Evolutionary conservation across 2,113 vertebrate genomes (phyloP).

Genomic region (Emydura subglobosa): DNA sequence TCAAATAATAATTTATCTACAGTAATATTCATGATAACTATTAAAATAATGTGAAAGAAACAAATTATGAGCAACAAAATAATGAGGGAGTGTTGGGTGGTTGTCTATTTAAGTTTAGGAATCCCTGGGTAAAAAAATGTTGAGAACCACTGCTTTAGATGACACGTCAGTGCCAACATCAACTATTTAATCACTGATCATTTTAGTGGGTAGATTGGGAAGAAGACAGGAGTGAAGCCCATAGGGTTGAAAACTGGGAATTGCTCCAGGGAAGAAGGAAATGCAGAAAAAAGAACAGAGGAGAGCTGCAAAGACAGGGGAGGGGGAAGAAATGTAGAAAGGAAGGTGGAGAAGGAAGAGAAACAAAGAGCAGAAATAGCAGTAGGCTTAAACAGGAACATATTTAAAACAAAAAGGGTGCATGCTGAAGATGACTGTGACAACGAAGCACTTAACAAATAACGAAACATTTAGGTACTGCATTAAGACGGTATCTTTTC

Average conservation of each 20-base stretch:
- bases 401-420: neutral
- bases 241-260: neutral
- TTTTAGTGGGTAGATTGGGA: accelerated
- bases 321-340: neutral
- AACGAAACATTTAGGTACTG: neutral
- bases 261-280: neutral
- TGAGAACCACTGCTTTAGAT: neutral
- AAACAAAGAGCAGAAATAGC: neutral
- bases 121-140: neutral
- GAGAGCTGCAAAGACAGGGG: neutral
- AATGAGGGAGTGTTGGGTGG: neutral
- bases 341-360: neutral
- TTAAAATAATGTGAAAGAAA: neutral
- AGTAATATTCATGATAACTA: neutral
- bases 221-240: neutral
- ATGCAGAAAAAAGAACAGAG: neutral
- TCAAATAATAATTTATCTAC: neutral
- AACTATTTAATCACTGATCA: neutral
- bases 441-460: neutral
- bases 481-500: neutral
- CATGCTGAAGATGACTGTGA: neutral
- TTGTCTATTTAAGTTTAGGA: neutral
- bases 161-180: neutral
- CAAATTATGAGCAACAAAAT: neutral
- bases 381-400: neutral